Evolutionary conservation across 2,113 vertebrate species (phyloP), one percentile per base, ranked within the genome.

Genomic region (Lophotis ruficrista): DNA sequence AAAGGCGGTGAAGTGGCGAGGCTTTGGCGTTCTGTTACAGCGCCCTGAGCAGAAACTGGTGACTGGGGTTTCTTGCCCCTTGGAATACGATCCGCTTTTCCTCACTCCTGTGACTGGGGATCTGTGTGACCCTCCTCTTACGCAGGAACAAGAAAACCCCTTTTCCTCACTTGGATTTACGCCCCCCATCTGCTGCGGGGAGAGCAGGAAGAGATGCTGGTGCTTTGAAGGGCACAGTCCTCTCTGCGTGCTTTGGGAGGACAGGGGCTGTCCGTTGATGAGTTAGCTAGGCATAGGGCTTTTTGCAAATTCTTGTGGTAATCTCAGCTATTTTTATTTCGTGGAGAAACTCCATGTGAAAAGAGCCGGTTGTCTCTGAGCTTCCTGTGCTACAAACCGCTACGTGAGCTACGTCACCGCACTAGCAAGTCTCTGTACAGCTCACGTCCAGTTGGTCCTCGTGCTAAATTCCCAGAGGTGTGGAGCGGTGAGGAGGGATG

Each of bases 51-150:
- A 76, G 27, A 53, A 66, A 6, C 23, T 51, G 69, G 16, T 75
- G 58, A 30, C 4, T 24, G 56, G 53, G 18, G 13, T 85, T 91
- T 93, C 50, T 43, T 68, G 30, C 6, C 2, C 47, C 31, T 51
- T 38, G 48, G 25, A 22, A 24, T 31, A 10, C 0, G 38, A 47
- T 47, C 43, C 13, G 0, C 0, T 0, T 78, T 56, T 68, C 23
- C 37, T 57, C 3, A 3, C n/a, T 47, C 8, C 38, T n/a, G 30
- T 72, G 16, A 7, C 64, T 27, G 2, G 2, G 78, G 45, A 10
- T 60, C 28, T 54, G 17, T 14, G 16, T 25, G 53, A 66, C 19
- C 12, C 84, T 78, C 27, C 47, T 57, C 28, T 61, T 50, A 64
- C n/a, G 6, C 0, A 38, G 56, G 80, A 78, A 20, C 4, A 37